phyloP scores from a whole-genome alignment of 2,797 vertebrate genomes.

The Notolabrus celidotus region DNA sequence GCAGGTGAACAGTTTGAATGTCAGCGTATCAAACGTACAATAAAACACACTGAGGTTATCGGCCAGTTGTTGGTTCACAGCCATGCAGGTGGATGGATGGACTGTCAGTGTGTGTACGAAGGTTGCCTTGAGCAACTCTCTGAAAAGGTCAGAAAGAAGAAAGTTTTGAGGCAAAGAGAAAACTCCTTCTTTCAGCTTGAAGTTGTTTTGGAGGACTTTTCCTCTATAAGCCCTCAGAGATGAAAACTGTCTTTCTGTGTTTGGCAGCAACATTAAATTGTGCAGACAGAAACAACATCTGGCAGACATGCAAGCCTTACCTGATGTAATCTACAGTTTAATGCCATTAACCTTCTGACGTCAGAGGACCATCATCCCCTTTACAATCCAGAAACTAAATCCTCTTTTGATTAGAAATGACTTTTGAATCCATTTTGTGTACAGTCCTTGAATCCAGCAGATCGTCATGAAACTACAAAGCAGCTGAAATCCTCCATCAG shows the following conservation, averaged over 20 bases:
- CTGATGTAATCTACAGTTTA: not conserved
- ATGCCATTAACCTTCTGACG: not conserved
- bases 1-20: no score
- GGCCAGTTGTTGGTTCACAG: not conserved
- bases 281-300: no score
- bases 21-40: not conserved
- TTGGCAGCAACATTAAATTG: no score
- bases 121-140: not conserved
- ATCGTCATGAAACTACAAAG: no score
- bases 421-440: not conserved
- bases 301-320: no score
- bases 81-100: not conserved
- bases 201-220: no score
- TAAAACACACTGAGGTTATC: not conserved
- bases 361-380: not conserved
- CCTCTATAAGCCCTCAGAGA: no score
- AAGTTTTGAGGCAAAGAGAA: not conserved
- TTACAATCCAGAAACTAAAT: not conserved
- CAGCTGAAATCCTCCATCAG: no score
- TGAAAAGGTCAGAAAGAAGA: constrained; percentile 1
- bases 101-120: not conserved
- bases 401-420: not conserved
- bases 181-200: no score
- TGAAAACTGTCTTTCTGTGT: no score
- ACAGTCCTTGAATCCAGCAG: not conserved